A percentile compares a stretch with the other conserved stretches of the same genome.
phyloP scores from a whole-genome alignment of 2,113 vertebrate genomes.

The Shinisaurus crocodilurus region DNA sequence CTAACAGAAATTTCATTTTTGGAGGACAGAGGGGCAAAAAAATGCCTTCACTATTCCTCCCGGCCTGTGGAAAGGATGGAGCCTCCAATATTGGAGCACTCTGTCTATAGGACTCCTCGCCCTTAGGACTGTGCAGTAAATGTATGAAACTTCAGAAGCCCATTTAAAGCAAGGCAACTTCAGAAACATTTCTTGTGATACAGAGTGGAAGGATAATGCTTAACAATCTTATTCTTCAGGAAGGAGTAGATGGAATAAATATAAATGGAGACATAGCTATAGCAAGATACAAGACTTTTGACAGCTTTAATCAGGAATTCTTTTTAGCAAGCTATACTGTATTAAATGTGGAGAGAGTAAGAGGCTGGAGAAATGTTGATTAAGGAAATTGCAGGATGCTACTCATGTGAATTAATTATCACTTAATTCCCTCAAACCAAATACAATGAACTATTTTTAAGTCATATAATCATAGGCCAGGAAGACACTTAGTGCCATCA shows the following conservation, averaged over 20 bases:
- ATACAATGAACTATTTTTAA: neutral
- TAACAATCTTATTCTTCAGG: neutral
- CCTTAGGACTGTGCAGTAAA: neutral
- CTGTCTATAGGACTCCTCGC: no score
- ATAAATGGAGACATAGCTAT: conserved; percentile 2
- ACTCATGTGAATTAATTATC: conserved; percentile 46
- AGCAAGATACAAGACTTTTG: neutral
- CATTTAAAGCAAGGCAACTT: neutral
- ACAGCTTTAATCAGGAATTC: conserved; percentile 6
- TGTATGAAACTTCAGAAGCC: conserved; percentile 28
- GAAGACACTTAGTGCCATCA: neutral
- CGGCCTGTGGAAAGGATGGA: no score
- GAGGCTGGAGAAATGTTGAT: neutral
- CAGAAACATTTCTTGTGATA: neutral
- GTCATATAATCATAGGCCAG: neutral
- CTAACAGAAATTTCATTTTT: no score
- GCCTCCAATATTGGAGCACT: no score
- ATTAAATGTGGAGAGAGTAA: conserved; percentile 7
- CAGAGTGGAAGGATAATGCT: conserved; percentile 4
- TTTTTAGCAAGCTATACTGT: conserved; percentile 3
- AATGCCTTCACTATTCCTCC: no score
- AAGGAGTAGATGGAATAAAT: neutral
- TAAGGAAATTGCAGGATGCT: conserved; percentile 20
- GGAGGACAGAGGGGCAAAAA: no score
- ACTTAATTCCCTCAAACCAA: conserved; percentile 15